Evolutionary conservation across 2,797 vertebrate genomes (phyloP).

Genomic region (Ibycter americanus): DNA sequence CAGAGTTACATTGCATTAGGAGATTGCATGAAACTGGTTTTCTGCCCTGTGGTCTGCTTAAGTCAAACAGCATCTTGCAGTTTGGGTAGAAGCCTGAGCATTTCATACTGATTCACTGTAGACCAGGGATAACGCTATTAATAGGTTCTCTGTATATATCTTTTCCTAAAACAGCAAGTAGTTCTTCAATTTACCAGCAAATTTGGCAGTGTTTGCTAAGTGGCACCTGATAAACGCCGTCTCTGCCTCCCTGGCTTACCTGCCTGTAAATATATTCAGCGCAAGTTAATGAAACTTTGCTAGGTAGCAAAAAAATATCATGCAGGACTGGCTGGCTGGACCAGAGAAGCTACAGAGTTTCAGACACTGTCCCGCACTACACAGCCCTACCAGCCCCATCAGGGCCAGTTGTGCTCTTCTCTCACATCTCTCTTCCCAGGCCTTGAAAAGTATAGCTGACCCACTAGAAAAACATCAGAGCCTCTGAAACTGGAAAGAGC

Average conservation of each 20-base stretch:
- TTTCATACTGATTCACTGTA: not conserved
- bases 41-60: not conserved
- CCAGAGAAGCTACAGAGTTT: not conserved
- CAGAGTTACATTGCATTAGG: not conserved
- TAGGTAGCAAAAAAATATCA: not conserved
- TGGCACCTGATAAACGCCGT: not conserved
- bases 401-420: not conserved
- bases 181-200: not conserved
- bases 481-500: not conserved
- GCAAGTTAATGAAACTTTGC: not conserved
- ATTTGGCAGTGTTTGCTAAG: not conserved
- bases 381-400: not conserved
- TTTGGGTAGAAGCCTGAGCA: not conserved
- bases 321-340: not conserved
- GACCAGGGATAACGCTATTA: not conserved
- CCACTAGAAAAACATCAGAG: not conserved
- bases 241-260: not conserved
- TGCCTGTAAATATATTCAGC: not conserved
- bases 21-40: not conserved
- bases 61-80: not conserved
- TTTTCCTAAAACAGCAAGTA: not conserved
- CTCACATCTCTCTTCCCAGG: not conserved
- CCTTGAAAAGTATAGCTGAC: not conserved
- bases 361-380: not conserved
- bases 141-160: not conserved